These are phyloP conservation scores for Drosophila hydei DNA, from an alignment of 1,140 invertebrate genomes.

Conservation along the genomic window DNA sequence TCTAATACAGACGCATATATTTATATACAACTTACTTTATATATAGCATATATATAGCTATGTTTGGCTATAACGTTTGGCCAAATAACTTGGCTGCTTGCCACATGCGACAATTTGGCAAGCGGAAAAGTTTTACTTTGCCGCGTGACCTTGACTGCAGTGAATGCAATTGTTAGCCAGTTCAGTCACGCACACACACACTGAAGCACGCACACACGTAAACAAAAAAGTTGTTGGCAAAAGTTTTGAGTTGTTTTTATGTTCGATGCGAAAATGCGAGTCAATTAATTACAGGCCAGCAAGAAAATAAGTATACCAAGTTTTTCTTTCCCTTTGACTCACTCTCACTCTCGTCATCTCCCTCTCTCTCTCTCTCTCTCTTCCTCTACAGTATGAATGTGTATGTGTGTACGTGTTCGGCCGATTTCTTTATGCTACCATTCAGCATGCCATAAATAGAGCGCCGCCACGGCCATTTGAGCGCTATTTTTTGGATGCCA, in stretches of 20 bases:
- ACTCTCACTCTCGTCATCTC: neutral
- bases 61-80: conserved; percentile 15
- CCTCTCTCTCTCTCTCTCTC: neutral
- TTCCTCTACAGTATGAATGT: too few relatives aligned
- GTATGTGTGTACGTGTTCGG: conserved; percentile 28
- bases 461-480: conserved; percentile 30
- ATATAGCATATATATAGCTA: neutral
- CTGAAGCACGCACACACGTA: neutral
- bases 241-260: conserved; percentile 54
- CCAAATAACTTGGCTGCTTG: conserved; percentile 51
- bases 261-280: conserved; percentile 67
- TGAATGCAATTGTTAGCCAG: conserved; percentile 49
- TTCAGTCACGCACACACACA: conserved; percentile 19
- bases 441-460: conserved; percentile 35
- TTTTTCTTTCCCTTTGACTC: neutral
- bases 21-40: neutral
- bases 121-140: conserved; percentile 23
- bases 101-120: conserved; percentile 39
- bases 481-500: conserved; percentile 58
- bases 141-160: conserved; percentile 64
- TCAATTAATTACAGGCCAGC: conserved; percentile 76
- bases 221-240: conserved; percentile 50
- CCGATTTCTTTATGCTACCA: conserved; percentile 49
- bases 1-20: neutral
- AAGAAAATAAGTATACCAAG: conserved; percentile 19